phyloP scores from a whole-genome alignment of 2,797 vertebrate species.

The Propithecus deckenii region DNA sequence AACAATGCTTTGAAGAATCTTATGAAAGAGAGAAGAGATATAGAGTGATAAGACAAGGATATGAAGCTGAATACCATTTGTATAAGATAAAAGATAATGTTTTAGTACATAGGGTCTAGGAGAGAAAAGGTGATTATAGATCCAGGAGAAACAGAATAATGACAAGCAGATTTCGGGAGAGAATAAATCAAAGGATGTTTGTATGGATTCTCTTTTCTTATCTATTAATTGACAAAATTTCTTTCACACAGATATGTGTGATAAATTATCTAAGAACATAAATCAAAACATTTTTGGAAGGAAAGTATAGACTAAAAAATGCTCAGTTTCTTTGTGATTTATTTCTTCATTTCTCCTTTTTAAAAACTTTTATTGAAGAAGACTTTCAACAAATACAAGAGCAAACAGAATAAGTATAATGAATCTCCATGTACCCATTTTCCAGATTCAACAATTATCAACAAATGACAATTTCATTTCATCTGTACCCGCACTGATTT shows the following conservation, averaged over 20 bases:
- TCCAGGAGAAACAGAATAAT: neutral
- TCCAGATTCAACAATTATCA: neutral
- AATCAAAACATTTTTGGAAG: neutral
- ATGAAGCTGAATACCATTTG: neutral
- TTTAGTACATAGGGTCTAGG: neutral
- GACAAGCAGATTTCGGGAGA: neutral
- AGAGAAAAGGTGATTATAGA: neutral
- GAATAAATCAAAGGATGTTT: neutral
- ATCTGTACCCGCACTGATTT: neutral
- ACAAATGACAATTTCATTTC: neutral
- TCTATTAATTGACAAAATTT: constrained; percentile 1
- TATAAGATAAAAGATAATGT: neutral
- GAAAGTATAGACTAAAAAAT: neutral
- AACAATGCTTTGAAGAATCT: neutral
- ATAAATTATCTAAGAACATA: neutral
- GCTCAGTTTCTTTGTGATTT: neutral
- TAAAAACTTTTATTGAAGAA: neutral
- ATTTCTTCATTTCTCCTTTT: neutral
- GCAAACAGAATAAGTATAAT: neutral
- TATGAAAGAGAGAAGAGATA: neutral
- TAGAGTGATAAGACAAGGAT: neutral
- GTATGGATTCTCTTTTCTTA: neutral
- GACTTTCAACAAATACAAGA: neutral
- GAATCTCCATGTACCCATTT: neutral
- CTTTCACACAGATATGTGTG: neutral